A percentile compares a stretch with the other conserved stretches of the same genome.
These are phyloP conservation scores for Lingula anatina DNA, from an alignment of 2,888 invertebrate genomes.

Conservation along the genomic window DNA sequence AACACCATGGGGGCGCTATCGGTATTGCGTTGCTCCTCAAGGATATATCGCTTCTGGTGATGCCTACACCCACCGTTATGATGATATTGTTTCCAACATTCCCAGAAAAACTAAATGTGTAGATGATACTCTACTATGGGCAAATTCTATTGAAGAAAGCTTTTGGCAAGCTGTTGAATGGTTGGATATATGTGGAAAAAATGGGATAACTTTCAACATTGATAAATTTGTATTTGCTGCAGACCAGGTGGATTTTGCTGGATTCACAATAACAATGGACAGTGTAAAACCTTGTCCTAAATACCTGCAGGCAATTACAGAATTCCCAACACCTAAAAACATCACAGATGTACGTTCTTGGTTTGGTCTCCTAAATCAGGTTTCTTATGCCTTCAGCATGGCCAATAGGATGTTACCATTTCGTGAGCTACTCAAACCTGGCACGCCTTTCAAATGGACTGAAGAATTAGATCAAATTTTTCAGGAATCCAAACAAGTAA, in stretches of 20 bases:
- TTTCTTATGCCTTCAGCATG: slow-evolving; percentile 22
- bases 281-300: slow-evolving; percentile 14
- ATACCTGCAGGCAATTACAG: slow-evolving; percentile 15
- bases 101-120: slow-evolving; percentile 25
- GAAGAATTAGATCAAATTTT: slow-evolving; percentile 7
- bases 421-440: slow-evolving; percentile 18
- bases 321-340: slow-evolving; percentile 18
- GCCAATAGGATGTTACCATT: slow-evolving; percentile 19
- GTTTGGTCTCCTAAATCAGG: slow-evolving; percentile 26
- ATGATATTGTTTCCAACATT: slow-evolving; percentile 23
- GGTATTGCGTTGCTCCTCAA: slow-evolving; percentile 18
- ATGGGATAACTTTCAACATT: slow-evolving; percentile 24
- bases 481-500: too few species aligned
- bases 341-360: slow-evolving; percentile 21
- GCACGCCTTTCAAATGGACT: slow-evolving; percentile 13
- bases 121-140: slow-evolving; percentile 18
- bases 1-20: slow-evolving; percentile 20
- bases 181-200: slow-evolving; percentile 17
- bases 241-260: slow-evolving; percentile 19
- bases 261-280: slow-evolving; percentile 16
- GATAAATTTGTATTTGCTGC: slow-evolving; percentile 21
- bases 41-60: slow-evolving; percentile 20
- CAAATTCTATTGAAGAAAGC: slow-evolving; percentile 14
- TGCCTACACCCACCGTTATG: slow-evolving; percentile 19
- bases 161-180: slow-evolving; percentile 17